Conservation (phyloP, 1,140 invertebrate genomes). For the Euwallacea fornicatus region DNA sequence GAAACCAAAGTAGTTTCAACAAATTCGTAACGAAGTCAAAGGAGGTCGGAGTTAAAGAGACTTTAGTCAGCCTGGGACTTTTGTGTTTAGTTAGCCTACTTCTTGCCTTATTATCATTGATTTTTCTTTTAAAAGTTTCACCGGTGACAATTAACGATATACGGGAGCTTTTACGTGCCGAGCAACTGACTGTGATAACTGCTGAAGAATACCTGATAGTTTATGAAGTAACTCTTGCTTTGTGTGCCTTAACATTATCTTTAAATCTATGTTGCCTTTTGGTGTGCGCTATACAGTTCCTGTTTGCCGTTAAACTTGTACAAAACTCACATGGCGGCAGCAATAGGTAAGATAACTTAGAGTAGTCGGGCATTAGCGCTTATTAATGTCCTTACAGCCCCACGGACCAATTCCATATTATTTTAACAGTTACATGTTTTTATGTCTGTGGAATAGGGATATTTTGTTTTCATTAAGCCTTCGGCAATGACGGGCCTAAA, state of each 20-base stretch:
- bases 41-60: constrained; percentile 71
- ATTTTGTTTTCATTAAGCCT: too few relatives aligned
- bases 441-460: not conserved
- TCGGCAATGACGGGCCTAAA: too few relatives aligned
- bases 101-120: constrained; percentile 77
- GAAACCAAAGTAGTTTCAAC: constrained; percentile 53
- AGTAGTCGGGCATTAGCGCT: too few relatives aligned
- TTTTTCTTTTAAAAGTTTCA: constrained; percentile 84
- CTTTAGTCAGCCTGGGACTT: constrained; percentile 82
- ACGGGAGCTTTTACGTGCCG: constrained; percentile 59
- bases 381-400: not conserved
- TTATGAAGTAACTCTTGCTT: constrained; percentile 85
- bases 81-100: constrained; percentile 81
- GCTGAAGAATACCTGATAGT: constrained; percentile 82
- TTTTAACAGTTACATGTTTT: not conserved
- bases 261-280: constrained; percentile 88
- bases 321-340: constrained; percentile 66
- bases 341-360: constrained; percentile 46
- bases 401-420: not conserved
- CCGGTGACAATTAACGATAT: constrained; percentile 61
- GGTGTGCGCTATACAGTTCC: constrained; percentile 91
- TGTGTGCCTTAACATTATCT: constrained; percentile 84
- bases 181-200: constrained; percentile 61
- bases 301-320: constrained; percentile 88
- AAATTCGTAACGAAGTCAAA: constrained; percentile 56